Evolutionary conservation across 2,888 invertebrate species (phyloP).

Genomic region (Tenthredo amoena): DNA sequence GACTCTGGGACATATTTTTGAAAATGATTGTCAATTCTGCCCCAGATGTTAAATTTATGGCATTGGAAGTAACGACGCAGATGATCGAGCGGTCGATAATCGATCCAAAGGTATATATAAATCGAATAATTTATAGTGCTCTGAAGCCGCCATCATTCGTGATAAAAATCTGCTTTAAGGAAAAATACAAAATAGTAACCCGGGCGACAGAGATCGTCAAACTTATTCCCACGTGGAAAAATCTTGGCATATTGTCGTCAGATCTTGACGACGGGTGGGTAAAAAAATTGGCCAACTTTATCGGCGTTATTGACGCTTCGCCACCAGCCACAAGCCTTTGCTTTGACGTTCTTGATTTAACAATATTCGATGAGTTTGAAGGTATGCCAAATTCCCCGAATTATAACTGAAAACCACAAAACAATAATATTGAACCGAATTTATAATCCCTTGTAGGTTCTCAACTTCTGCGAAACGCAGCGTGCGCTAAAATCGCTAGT

Average conservation of each 20-base stretch:
- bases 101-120: conserved; percentile 60
- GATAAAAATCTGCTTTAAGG: conserved; percentile 57
- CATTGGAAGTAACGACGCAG: conserved; percentile 66
- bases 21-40: conserved; percentile 64
- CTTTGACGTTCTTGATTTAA: conserved; percentile 67
- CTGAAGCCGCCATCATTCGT: background rate
- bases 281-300: conserved; percentile 59
- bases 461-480: conserved; percentile 56
- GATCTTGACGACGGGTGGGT: conserved; percentile 58
- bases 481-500: conserved; percentile 66
- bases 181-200: conserved; percentile 61
- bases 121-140: background rate
- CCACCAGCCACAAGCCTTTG: conserved; percentile 64
- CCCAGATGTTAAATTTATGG: conserved; percentile 67
- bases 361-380: conserved; percentile 59
- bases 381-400: background rate
- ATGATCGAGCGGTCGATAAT: conserved; percentile 63
- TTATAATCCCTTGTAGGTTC: conserved; percentile 45
- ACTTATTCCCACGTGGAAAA: conserved; percentile 66
- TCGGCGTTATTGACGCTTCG: conserved; percentile 58
- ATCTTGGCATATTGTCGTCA: conserved; percentile 58
- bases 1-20: conserved; percentile 64
- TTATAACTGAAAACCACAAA: background rate
- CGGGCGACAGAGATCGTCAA: conserved; percentile 68
- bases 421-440: background rate